Percentiles rank a stretch among this genome's conserved stretches.
phyloP scores from a whole-genome alignment of 2,113 vertebrate species.

The Poeciliopsis prolifica region DNA sequence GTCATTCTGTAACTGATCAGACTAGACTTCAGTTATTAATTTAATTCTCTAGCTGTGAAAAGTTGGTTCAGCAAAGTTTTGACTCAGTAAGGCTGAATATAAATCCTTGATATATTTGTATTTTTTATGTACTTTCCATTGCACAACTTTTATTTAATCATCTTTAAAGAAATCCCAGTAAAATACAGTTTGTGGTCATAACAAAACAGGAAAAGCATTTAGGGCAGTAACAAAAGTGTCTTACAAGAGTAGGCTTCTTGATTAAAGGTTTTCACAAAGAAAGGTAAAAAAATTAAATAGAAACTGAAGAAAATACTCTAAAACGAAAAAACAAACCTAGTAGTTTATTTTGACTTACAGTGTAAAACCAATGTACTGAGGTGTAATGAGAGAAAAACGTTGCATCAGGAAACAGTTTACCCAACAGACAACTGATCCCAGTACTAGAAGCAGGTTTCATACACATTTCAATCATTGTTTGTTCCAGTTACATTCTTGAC shows the following conservation, averaged over 20 bases:
- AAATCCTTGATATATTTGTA: background rate
- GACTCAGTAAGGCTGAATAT: background rate
- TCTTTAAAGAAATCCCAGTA: background rate
- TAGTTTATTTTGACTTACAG: too few species aligned
- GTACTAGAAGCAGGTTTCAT: background rate
- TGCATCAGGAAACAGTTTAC: too few species aligned
- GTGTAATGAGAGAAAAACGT: background rate
- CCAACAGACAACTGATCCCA: too few species aligned
- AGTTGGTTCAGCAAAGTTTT: background rate
- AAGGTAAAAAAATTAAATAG: too few species aligned
- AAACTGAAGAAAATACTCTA: too few species aligned
- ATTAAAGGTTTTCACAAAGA: too few species aligned
- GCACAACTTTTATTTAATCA: background rate
- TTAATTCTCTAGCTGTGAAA: background rate
- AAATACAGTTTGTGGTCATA: background rate
- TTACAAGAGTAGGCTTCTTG: too few species aligned
- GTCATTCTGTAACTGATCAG: background rate
- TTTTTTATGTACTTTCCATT: background rate
- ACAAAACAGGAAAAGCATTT: too few species aligned
- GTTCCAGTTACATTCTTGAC: background rate
- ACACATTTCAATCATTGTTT: background rate
- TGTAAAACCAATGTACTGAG: background rate
- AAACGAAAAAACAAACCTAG: too few species aligned
- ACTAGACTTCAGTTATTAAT: background rate
- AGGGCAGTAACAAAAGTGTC: too few species aligned